phyloP scores from a whole-genome alignment of 2,113 vertebrate genomes.

The Oreochromis aureus region DNA sequence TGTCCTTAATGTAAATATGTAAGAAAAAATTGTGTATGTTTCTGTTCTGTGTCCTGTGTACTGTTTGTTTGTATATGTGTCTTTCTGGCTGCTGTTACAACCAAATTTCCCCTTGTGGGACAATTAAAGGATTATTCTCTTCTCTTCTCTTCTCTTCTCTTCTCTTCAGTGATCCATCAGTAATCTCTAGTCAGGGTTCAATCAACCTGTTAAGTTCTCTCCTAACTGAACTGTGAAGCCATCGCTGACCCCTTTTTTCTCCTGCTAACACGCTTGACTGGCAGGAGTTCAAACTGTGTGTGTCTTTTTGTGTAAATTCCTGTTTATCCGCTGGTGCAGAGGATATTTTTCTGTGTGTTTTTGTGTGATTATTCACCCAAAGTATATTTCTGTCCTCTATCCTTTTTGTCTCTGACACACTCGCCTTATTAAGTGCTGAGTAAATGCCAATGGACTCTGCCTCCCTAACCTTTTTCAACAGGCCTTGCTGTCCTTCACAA shows the following conservation, averaged over 20 bases:
- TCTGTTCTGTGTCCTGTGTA: too few relatives aligned
- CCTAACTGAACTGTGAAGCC: constrained; percentile 17
- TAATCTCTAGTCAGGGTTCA: neutral
- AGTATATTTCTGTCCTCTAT: neutral
- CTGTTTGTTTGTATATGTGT: too few relatives aligned
- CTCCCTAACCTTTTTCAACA: neutral
- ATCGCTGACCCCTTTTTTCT: constrained; percentile 10
- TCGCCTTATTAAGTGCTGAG: constrained; percentile 46
- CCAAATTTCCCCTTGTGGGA: too few relatives aligned
- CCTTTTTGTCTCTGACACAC: constrained; percentile 17
- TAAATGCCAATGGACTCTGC: constrained; percentile 43
- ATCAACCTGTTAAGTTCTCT: neutral
- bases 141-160: neutral
- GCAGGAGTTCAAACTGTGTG: neutral
- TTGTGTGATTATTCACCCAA: neutral
- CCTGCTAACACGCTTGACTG: neutral
- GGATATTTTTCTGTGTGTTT: neutral
- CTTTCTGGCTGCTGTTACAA: too few relatives aligned
- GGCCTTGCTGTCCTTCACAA: neutral
- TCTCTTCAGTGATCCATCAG: neutral
- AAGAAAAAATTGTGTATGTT: too few relatives aligned
- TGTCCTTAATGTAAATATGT: too few relatives aligned
- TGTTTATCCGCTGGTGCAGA: neutral
- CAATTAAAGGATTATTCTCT: too few relatives aligned
- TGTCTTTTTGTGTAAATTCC: neutral